Evolutionary conservation across 2,113 vertebrate genomes (phyloP), one percentile per base, ranked within the genome.

Genomic region (Silurus glanis): DNA sequence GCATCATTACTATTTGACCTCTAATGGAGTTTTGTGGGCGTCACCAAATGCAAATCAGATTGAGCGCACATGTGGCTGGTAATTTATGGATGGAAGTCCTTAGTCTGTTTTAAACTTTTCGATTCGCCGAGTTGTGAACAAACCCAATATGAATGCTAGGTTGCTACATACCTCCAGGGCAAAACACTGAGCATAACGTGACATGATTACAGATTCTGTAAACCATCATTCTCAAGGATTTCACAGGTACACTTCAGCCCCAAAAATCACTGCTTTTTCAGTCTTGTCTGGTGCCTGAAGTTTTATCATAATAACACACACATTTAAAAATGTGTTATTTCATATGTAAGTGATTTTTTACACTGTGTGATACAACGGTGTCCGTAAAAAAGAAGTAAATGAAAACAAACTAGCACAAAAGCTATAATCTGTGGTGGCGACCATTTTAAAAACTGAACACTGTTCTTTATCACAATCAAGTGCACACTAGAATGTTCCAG

Each of bases 161-260:
- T 55, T 13, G 8, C 74, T 66, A 13, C 47, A 67, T 21, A 62
- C 28, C 13, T 79, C 6, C 12, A 74, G 74, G 83, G 45, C 25
- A 55, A 13, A 61, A 58, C 8, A 58, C 53, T 58, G 53, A 83
- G 28, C 61, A 56, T 16, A 55, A 71, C 66, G 45, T 76, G 72
- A 76, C 37, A 66, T 51, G 78, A 58, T 58, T 79, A 25, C 76
- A 66, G 45, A 59, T 6, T 5, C 45, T 28, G 53, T 51, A 17
- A 85, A 78, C 8, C 83, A 25, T 53, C 45, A 37, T 78, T 85
- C 61, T 66, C 49, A 66, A 79, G 74, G 74, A 85, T 6, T 78
- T 37, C 19, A 58, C 37, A 72, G 66, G 66, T 19, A 51, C 8
- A 58, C 14, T 78, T 78, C 51, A 78, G 13, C 23, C 14, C 14